These are phyloP conservation scores for Protophormia terraenovae DNA, from an alignment of 2,888 invertebrate genomes.

Conservation along the genomic window DNA sequence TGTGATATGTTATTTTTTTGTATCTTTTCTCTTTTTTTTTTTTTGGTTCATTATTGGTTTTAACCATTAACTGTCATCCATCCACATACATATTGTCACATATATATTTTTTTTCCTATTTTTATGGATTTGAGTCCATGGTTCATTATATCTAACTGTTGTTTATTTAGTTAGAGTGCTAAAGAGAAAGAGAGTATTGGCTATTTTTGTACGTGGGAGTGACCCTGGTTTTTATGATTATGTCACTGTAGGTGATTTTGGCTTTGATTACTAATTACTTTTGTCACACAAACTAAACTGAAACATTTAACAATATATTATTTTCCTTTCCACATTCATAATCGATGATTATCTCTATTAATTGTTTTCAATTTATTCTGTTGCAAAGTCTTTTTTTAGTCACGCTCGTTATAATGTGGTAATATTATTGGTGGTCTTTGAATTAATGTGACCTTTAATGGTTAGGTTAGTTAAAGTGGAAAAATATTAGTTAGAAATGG, in stretches of 20 bases:
- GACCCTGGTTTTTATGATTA: slow-evolving; percentile 52
- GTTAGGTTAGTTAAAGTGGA: slow-evolving; percentile 1
- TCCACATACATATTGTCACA: slow-evolving; percentile 42
- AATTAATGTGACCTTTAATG: slow-evolving; percentile 60
- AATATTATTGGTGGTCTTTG: slow-evolving; percentile 61
- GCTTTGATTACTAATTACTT: slow-evolving; percentile 63
- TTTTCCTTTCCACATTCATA: slow-evolving; percentile 46
- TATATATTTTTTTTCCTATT: not conserved
- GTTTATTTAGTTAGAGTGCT: not conserved
- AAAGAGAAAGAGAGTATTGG: not conserved
- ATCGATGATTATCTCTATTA: slow-evolving; percentile 66
- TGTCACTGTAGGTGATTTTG: slow-evolving; percentile 49
- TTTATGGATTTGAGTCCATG: slow-evolving; percentile 43
- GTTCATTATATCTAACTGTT: slow-evolving; percentile 47
- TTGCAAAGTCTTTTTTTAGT: slow-evolving; percentile 41
- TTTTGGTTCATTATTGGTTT: slow-evolving; percentile 46
- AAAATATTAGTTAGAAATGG: not conserved
- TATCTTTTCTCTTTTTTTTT: not conserved
- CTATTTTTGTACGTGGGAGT: slow-evolving; percentile 19
- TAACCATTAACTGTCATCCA: slow-evolving; percentile 33
- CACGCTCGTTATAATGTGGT: slow-evolving; percentile 61
- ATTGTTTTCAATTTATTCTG: slow-evolving; percentile 66
- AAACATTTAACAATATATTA: not conserved
- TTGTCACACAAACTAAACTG: slow-evolving; percentile 56
- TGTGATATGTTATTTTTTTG: slow-evolving; percentile 47